phyloP scores from a whole-genome alignment of 2,113 vertebrate species.

The Picathartes gymnocephalus region DNA sequence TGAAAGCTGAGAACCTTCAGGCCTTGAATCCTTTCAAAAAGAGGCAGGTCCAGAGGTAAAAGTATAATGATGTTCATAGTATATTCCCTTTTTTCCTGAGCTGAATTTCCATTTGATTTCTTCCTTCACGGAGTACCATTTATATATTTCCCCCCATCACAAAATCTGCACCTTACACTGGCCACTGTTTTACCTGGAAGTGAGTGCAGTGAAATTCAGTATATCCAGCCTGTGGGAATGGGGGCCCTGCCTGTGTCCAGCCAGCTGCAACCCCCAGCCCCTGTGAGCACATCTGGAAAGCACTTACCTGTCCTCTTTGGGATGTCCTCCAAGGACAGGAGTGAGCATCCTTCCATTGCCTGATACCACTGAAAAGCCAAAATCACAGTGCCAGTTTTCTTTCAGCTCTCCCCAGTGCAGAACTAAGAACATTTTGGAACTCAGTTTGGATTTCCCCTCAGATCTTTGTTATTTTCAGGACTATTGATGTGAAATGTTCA shows the following conservation, averaged over 20 bases:
- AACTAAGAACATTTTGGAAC: neutral
- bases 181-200: neutral
- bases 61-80: neutral
- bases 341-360: neutral
- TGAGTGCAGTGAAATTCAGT: neutral
- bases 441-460: neutral
- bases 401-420: neutral
- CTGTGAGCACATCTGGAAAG: neutral
- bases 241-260: neutral
- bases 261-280: neutral
- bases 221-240: neutral
- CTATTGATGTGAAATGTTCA: neutral
- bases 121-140: neutral
- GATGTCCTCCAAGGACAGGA: neutral
- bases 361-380: neutral
- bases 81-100: neutral
- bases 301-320: neutral
- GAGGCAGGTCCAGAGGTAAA: neutral
- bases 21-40: neutral
- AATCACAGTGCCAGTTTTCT: neutral
- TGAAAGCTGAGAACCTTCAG: conserved; percentile 8
- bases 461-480: neutral
- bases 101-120: neutral
- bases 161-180: neutral
- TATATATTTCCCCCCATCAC: neutral